These are phyloP conservation scores for Alouatta palliata DNA, from an alignment of 2,113 vertebrate species.

Conservation along the genomic window DNA sequence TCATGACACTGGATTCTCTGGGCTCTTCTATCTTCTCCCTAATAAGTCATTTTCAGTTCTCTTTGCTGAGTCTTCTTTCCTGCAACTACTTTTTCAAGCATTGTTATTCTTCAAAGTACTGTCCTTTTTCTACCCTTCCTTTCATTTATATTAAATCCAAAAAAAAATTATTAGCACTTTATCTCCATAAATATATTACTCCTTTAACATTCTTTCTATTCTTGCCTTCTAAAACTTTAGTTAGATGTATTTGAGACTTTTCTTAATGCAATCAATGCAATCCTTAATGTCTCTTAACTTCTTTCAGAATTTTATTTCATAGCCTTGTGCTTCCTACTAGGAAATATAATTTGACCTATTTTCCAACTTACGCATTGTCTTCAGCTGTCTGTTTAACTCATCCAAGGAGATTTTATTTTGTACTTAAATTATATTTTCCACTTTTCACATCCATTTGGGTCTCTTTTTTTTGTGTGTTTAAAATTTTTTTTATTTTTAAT, in stretches of 20 bases:
- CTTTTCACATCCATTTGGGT: background rate
- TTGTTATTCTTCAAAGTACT: background rate
- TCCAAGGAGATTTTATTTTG: background rate
- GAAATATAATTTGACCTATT: background rate
- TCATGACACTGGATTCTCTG: background rate
- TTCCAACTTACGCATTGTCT: slow-evolving; percentile 35
- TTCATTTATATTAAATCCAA: background rate
- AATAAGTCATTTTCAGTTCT: slow-evolving; percentile 29
- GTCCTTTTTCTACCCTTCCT: background rate
- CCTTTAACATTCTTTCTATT: background rate
- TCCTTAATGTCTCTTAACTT: background rate
- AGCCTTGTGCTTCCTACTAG: background rate
- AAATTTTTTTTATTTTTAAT: no score
- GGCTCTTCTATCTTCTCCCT: background rate
- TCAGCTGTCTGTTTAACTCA: background rate
- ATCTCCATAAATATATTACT: background rate
- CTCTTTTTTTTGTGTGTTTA: no score
- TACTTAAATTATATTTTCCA: slow-evolving; percentile 21
- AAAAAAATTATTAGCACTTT: background rate
- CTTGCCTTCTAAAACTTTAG: background rate
- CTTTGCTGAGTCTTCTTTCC: background rate
- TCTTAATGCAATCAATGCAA: background rate
- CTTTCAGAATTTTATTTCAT: background rate
- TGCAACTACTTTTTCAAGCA: background rate
- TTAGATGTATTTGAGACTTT: background rate